Base-by-base conservation (phyloP, 2,113 vertebrate species). In the Fulmarus glacialis region DNA sequence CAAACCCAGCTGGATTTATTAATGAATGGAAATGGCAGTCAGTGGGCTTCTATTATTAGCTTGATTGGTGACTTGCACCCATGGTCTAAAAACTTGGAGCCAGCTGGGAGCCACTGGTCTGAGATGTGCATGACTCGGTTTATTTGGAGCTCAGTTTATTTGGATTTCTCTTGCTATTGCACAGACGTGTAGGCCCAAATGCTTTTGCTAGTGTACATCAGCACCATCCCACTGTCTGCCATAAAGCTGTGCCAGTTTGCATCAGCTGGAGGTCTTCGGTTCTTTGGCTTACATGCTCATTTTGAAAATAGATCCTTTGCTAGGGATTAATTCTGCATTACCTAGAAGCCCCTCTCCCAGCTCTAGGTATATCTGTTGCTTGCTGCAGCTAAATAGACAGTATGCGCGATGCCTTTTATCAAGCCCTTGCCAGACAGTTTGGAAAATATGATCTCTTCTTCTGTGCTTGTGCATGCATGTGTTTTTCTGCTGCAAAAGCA, bases 381-480 rank as follows among this genome's bases (percentile, higher is more conserved):
- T 60, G 43, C 66, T 97, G 83, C 75, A 92, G 82, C 70, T 95
- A 55, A 92, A 89, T 14, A 82, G 79, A 63, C 78, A 88, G 72
- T 52, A 42, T 63, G 72, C 83, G 63, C 56, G 56, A 63, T 36
- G 86, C 32, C 42, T 96, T 92, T 96, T 87, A 95, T 86, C 74
- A 82, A 68, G 77, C 30, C 60, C 53, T 86, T 92, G 91, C 71
- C 91, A 94, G 88, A 81, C 9, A 72, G 62, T 38, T 91, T 94
- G 96, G 95, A 96, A 98, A 96, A 96, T 56, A 88, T 52, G 73
- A 91, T 93, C 64, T 92, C 66, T 83, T 91, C 73, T 82, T 82
- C 42, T 38, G 50, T 62, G 66, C 88, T 71, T 86, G 70, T 83
- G 68, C n/a, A n/a, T 71, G 62, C 43, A 24, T 74, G 81, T 82